Evolutionary conservation across 2,113 vertebrate species (phyloP).

Genomic region (Indri indri): DNA sequence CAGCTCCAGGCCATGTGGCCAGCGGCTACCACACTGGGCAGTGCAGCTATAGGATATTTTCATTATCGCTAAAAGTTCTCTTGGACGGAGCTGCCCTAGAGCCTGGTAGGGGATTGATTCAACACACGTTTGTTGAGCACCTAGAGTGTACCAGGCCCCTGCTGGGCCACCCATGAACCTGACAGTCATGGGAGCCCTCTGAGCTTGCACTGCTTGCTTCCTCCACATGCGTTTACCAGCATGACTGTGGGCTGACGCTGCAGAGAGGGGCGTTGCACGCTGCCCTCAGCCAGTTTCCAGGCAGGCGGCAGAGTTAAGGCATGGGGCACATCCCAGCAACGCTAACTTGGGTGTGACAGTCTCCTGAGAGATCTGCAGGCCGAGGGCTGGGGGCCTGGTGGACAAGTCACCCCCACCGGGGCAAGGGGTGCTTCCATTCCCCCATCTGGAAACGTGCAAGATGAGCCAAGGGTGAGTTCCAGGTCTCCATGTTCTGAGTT

Average conservation of each 20-base stretch:
- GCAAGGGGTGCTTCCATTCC: neutral
- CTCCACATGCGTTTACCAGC: fast-evolving
- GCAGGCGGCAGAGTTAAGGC: neutral
- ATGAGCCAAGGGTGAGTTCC: too few relatives aligned
- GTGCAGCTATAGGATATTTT: fast-evolving
- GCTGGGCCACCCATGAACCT: neutral
- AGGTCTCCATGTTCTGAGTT: neutral
- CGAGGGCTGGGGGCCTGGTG: neutral
- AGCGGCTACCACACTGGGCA: neutral
- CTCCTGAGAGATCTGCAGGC: neutral
- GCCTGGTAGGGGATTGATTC: neutral
- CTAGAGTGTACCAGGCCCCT: neutral
- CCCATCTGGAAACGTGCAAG: neutral
- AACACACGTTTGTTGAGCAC: fast-evolving
- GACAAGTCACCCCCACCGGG: neutral
- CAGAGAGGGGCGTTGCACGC: neutral
- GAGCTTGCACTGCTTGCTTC: neutral
- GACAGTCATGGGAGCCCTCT: neutral
- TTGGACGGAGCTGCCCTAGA: fast-evolving
- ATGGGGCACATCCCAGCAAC: neutral
- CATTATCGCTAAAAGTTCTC: neutral
- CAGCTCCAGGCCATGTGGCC: neutral
- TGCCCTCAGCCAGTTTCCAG: fast-evolving
- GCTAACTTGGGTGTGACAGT: neutral
- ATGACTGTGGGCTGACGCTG: fast-evolving